phyloP scores from a whole-genome alignment of 2,797 vertebrate genomes.

The Sorex maritimensis region DNA sequence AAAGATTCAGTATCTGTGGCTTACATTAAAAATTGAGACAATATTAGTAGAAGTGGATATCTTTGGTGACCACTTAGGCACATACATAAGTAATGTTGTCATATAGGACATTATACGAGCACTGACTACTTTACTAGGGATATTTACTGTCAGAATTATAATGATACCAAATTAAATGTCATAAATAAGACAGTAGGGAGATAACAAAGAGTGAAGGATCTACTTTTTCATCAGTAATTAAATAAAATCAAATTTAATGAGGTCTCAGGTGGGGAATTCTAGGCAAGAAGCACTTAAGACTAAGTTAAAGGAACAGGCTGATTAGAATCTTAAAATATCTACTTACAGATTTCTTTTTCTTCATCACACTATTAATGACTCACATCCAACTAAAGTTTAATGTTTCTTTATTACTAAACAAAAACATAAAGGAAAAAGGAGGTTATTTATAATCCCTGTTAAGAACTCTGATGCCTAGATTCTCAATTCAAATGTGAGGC shows the following conservation, averaged over 20 bases:
- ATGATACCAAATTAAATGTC: slow-evolving; percentile 24
- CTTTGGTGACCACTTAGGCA: slow-evolving; percentile 56
- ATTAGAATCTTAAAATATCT: slow-evolving; percentile 59
- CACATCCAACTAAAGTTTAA: neutral
- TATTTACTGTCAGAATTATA: slow-evolving; percentile 52
- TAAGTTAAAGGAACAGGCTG: neutral
- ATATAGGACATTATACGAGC: neutral
- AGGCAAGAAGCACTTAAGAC: neutral
- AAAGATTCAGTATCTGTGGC: neutral
- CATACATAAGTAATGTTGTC: slow-evolving; percentile 48
- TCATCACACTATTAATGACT: neutral
- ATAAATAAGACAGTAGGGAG: neutral
- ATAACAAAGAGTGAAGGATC: slow-evolving; percentile 39
- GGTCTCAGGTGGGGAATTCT: neutral
- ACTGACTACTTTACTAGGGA: neutral
- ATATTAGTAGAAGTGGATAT: neutral
- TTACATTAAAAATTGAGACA: slow-evolving; percentile 47
- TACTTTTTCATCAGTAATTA: slow-evolving; percentile 37
- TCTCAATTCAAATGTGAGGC: neutral
- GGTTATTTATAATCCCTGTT: neutral
- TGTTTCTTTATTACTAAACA: slow-evolving; percentile 18
- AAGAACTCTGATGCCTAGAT: slow-evolving; percentile 1
- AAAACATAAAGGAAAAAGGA: slow-evolving; percentile 51
- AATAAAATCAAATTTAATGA: slow-evolving; percentile 61
- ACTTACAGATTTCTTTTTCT: neutral